Evolutionary conservation across 2,113 vertebrate species (phyloP), one percentile per base, ranked within the genome.

Genomic region (Burhinus bistriatus): DNA sequence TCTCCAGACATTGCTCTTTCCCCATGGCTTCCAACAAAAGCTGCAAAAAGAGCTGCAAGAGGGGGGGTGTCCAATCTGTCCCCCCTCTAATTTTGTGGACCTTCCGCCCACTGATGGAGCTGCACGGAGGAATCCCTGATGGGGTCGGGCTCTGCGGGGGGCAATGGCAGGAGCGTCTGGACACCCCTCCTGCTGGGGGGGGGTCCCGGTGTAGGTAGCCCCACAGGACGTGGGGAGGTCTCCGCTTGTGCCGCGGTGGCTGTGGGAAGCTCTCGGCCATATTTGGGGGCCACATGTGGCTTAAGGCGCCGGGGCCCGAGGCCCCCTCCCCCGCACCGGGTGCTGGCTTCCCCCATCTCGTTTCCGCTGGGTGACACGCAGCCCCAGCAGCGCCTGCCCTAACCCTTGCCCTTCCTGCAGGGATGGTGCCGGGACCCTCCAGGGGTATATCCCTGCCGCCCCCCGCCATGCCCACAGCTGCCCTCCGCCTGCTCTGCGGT

Each of bases 141-240:
- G 47, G 47, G 57, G 18, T 11, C 71, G 73, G 75, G 27, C 40
- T 72, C 64, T 26, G 55, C 1, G 0, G 40, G 34, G 9, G 9
- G n/a, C 22, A 15, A 49, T 12, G 49, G 22, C 21, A 49, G 47
- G 47, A 47, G 47, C 30, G 19, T 62, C 44, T 4, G 34, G 32
- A 23, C 21, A 21, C 22, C 15, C 21, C 27, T 7, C 9, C 15
- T 32, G 47, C 17, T 3, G 3, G 2, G 10, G 30, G 34, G 15
- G 21, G 25, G 9, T 7, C 12, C 11, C 1, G 2, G 15, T 23
- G 55, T 20, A 21, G 71, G 61, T 47, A 36, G 11, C 7, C 13
- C 58, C 25, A 13, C 12, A 3, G 51, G 15, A 8, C 5, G 0
- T 2, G 15, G 47, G 47, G 55, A 29, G 1, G 0, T 6, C 26